Base-by-base conservation (phyloP, 2,113 vertebrate species). In the Halichoerus grypus region DNA sequence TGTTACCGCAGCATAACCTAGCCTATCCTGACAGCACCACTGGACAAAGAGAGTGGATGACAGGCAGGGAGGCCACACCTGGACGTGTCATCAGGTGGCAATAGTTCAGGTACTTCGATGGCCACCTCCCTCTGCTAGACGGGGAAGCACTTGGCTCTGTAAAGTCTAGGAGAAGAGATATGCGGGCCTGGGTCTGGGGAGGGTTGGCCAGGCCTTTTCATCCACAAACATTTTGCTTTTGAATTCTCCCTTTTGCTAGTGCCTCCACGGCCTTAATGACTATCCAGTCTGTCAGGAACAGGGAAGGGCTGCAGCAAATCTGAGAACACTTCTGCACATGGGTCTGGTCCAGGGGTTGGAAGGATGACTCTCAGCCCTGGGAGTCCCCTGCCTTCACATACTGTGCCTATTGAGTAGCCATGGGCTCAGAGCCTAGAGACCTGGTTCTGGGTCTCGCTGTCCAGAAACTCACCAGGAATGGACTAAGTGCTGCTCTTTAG, bases 81-180 rank as follows among this genome's bases (percentile, higher is more conserved):
- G 18, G 15, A 12, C 0, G 0, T 51, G 16, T 53, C 36, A 12
- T 22, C 5, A 28, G 57, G 57, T 7, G 15, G 26, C 2, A 21
- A 21, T 0, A 36, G 49, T 33, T 19, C 55, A 46, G 33, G 24
- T 9, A 4, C 13, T 13, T 46, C 11, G 1, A 2, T 2, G 33
- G 55, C 33, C 15, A 0, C 16, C 33, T 71, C 18, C 31, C n/a
- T 31, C 24, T 53, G 21, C 19, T 67, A 33, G 16, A 24, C 19
- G 14, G 18, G 24, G 12, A 26, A 18, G 51, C 26, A 33, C 42
- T 51, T 31, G 67, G 7, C 14, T 77, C 42, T 13, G 26, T 19
- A 57, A 77, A 24, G 39, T 15, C 57, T 39, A 11, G 83, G 18
- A 69, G 71, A 31, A 77, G 59, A 89, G 28, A 24, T 33, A n/a